Evolutionary conservation across 2,888 invertebrate genomes (phyloP).

Genomic region (Sclerodermus sp.): DNA sequence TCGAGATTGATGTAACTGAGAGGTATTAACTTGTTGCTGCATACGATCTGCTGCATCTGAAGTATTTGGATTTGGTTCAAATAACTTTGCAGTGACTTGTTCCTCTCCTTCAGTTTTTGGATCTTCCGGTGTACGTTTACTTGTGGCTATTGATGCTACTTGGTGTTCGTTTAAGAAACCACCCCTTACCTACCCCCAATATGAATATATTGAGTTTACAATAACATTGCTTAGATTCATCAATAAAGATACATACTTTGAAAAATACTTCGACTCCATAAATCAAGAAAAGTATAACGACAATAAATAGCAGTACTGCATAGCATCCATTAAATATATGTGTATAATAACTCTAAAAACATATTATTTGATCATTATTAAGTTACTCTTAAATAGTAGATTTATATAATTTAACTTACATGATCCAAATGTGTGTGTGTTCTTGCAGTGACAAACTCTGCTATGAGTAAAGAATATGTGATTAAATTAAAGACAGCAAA

Average conservation of each 20-base stretch:
- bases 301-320: conserved; percentile 85
- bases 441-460: conserved; percentile 68
- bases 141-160: conserved; percentile 63
- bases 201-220: conserved; percentile 19
- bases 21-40: conserved; percentile 69
- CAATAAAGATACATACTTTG: conserved; percentile 65
- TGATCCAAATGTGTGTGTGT: conserved; percentile 49
- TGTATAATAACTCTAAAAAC: conserved; percentile 72
- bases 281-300: conserved; percentile 89
- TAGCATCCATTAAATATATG: conserved; percentile 91
- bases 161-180: conserved; percentile 78
- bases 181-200: conserved; percentile 83
- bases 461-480: conserved; percentile 80
- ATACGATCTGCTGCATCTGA: conserved; percentile 50
- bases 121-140: conserved; percentile 49
- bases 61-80: conserved; percentile 46
- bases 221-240: conserved; percentile 1
- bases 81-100: conserved; percentile 54
- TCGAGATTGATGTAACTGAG: conserved; percentile 88
- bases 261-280: conserved; percentile 94
- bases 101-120: conserved; percentile 58
- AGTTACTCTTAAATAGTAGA: not conserved
- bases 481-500: conserved; percentile 89
- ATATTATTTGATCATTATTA: conserved; percentile 8
- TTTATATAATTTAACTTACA: conserved; percentile 24